Percentiles rank a stretch among this genome's conserved stretches.
These are phyloP conservation scores for Papilio polytes DNA, from an alignment of 1,140 invertebrate species.

Conservation along the genomic window DNA sequence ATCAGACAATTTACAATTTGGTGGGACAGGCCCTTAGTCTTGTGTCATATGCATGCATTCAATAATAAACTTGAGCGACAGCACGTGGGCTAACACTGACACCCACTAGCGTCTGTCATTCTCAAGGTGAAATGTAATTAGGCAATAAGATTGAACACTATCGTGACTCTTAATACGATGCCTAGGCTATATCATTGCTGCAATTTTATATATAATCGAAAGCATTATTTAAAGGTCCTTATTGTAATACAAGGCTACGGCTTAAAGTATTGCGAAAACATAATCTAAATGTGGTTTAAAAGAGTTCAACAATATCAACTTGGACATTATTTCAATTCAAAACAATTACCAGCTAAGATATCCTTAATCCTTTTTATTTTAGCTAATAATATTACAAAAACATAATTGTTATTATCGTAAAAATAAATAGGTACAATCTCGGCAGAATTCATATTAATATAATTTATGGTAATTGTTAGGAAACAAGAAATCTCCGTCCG, in stretches of 20 bases:
- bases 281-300: not conserved
- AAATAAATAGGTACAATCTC: too few species aligned
- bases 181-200: not conserved
- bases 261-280: not conserved
- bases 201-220: not conserved
- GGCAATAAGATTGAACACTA: constrained; percentile 15
- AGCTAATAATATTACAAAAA: too few species aligned
- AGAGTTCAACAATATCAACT: too few species aligned
- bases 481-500: constrained; percentile 72
- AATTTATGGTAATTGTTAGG: constrained; percentile 57
- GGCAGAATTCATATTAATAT: not conserved
- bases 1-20: too few species aligned
- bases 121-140: constrained; percentile 32
- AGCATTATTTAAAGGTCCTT: constrained; percentile 2
- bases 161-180: constrained; percentile 18
- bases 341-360: not conserved
- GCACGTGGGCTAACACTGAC: not conserved
- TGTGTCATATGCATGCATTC: not conserved
- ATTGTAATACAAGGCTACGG: not conserved
- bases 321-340: too few species aligned
- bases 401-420: too few species aligned
- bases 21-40: too few species aligned
- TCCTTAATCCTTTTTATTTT: not conserved
- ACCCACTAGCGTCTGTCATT: not conserved
- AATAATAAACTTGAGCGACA: not conserved